Evolutionary conservation across 2,797 vertebrate species (phyloP).

Genomic region (Amazona finschi): DNA sequence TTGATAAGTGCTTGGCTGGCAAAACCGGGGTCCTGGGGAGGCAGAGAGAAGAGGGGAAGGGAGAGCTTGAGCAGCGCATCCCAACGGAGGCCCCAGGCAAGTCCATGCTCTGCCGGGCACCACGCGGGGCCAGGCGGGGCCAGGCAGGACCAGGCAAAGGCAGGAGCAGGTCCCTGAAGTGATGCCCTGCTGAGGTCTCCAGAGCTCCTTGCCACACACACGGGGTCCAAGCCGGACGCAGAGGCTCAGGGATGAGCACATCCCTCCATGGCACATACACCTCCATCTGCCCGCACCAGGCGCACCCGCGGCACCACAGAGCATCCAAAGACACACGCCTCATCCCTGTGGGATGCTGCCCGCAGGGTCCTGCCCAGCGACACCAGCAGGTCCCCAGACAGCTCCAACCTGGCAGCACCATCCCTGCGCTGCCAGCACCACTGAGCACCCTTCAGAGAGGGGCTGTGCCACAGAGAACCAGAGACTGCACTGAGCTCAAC

Average conservation of each 20-base stretch:
- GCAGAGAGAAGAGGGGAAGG: conserved; percentile 60
- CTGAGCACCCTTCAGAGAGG: accelerated
- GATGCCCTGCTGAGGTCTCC: accelerated
- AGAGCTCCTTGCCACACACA: accelerated
- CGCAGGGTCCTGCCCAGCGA: accelerated
- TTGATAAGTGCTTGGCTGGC: conserved; percentile 95
- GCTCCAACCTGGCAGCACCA: accelerated
- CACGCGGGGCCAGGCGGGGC: accelerated
- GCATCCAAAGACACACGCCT: not conserved
- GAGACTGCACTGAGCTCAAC: not conserved
- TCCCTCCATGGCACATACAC: accelerated
- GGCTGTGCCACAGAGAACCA: not conserved
- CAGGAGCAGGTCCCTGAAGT: not conserved
- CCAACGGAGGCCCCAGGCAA: not conserved
- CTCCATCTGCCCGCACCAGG: not conserved
- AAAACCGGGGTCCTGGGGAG: conserved; percentile 87
- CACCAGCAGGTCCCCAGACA: not conserved
- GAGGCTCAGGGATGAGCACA: not conserved
- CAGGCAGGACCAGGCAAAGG: not conserved
- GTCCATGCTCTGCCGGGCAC: not conserved
- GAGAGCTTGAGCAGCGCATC: conserved; percentile 21
- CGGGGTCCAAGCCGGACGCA: accelerated
- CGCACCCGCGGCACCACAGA: accelerated
- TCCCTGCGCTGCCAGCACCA: accelerated
- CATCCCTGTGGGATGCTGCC: accelerated